phyloP scores from a whole-genome alignment of 2,113 vertebrate genomes.

The Vulpes ferrilata region DNA sequence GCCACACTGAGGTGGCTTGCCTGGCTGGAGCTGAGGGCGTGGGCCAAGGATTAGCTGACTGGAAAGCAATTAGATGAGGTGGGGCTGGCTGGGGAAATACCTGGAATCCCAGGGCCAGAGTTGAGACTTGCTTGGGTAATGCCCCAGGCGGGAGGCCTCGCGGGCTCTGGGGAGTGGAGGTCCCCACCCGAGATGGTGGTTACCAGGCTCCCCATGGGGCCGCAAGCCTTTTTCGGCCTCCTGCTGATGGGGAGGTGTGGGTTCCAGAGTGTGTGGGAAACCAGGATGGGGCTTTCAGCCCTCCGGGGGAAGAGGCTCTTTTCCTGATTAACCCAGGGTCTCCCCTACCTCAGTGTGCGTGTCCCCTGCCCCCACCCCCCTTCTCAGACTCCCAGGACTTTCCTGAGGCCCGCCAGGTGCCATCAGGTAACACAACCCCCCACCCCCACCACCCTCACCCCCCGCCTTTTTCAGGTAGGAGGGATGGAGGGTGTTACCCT shows the following conservation, averaged over 20 bases:
- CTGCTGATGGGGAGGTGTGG: not conserved
- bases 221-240: not conserved
- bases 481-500: not conserved
- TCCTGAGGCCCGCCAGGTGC: not conserved
- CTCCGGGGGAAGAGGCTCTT: not conserved
- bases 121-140: conserved; percentile 67
- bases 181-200: not conserved
- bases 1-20: conserved; percentile 74
- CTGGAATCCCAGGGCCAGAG: conserved; percentile 77
- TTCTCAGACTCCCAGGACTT: not conserved
- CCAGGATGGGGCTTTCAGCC: not conserved
- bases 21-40: conserved; percentile 77
- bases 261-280: not conserved
- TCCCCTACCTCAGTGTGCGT: not conserved
- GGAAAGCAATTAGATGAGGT: conserved; percentile 82
- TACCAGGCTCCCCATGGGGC: not conserved
- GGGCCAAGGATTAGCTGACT: conserved; percentile 80
- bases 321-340: not conserved
- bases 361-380: too few species aligned
- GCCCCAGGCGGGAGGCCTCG: not conserved
- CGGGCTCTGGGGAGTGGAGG: not conserved
- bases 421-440: too few species aligned
- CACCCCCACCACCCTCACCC: too few species aligned
- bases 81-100: conserved; percentile 81
- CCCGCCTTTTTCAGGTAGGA: not conserved